Evolutionary conservation across 2,888 invertebrate species (phyloP), one percentile per base, ranked within the genome.

Genomic region (Drosophila seclusa): DNA sequence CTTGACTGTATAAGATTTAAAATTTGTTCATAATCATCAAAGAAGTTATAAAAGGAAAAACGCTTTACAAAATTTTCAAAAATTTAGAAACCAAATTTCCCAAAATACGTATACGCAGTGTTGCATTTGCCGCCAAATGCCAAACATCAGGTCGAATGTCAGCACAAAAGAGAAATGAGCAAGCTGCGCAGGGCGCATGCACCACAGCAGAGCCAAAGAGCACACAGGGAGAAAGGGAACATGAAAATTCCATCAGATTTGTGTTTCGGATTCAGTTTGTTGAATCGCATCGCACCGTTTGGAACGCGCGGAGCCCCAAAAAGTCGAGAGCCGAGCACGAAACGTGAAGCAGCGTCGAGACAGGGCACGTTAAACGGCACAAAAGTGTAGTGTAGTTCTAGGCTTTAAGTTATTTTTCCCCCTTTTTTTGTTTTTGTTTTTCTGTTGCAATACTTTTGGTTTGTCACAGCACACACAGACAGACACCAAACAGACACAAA

Each of bases 211-310:
- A 27, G 52, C 36, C 34, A 57, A 72, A 64, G 70, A 76, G 64
- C 50, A 38, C 40, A n/a, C 38, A 32, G 62, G 38, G 42, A n/a
- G 8, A 62, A 45, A 31, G 34, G 40, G 11, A 61, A 60, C 50
- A 48, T 13, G 40, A 42, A 78, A 80, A 73, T 86, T 73, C 82
- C 73, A 69, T 67, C 59, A 68, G 63, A 70, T 68, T 78, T 71
- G 65, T 74, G 53, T 73, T 81, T 76, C 78, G 63, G 69, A 66
- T 78, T 90, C 75, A 90, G 90, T 90, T 88, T 85, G 88, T 88
- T 65, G 82, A 87, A 82, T 82, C 87, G 81, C 90, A 80, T 89
- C 80, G 85, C 73, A 83, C 81, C 78, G 85, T 67, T 53, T 85
- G 88, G 78, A 88, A 86, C 83, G 70, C 75, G 76, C 61, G 57